phyloP scores from a whole-genome alignment of 2,113 vertebrate genomes.

The Oryzias javanicus region DNA sequence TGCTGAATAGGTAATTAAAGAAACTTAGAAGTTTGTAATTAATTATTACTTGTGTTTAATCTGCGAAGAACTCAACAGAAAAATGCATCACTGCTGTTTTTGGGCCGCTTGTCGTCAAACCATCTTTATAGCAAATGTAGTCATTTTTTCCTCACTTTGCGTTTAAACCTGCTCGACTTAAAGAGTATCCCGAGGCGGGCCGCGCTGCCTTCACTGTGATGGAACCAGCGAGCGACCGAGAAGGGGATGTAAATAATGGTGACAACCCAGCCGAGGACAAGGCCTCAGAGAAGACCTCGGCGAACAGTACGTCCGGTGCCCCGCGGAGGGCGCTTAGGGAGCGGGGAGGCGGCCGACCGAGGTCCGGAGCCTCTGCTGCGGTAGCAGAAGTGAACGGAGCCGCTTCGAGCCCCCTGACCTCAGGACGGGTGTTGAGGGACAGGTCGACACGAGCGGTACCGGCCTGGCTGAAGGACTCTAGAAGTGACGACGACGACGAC shows the following conservation, averaged over 20 bases:
- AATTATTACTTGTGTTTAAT: slow-evolving; percentile 56
- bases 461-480: slow-evolving; percentile 73
- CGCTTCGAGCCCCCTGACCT: slow-evolving; percentile 49
- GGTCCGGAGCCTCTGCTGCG: slow-evolving; percentile 57
- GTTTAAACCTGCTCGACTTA: slow-evolving; percentile 47
- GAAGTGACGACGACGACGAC: slow-evolving; percentile 62
- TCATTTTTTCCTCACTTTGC: slow-evolving; percentile 37
- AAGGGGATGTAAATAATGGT: slow-evolving; percentile 57
- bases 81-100: slow-evolving; percentile 68
- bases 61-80: slow-evolving; percentile 53
- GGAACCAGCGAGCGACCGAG: slow-evolving; percentile 64
- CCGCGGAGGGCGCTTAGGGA: slow-evolving; percentile 71
- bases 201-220: slow-evolving; percentile 52
- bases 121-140: slow-evolving; percentile 54
- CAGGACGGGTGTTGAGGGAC: slow-evolving; percentile 76
- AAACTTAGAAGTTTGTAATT: slow-evolving; percentile 63
- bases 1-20: slow-evolving; percentile 69
- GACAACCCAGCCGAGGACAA: slow-evolving; percentile 57
- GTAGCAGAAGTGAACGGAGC: slow-evolving; percentile 59
- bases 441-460: slow-evolving; percentile 72
- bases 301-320: slow-evolving; percentile 48
- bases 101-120: slow-evolving; percentile 67
- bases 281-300: slow-evolving; percentile 73
- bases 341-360: slow-evolving; percentile 62
- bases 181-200: slow-evolving; percentile 17